Evolutionary conservation across 1,140 invertebrate genomes (phyloP), one percentile per base, ranked within the genome.

Genomic region (Ceratosolen fusciceps): DNA sequence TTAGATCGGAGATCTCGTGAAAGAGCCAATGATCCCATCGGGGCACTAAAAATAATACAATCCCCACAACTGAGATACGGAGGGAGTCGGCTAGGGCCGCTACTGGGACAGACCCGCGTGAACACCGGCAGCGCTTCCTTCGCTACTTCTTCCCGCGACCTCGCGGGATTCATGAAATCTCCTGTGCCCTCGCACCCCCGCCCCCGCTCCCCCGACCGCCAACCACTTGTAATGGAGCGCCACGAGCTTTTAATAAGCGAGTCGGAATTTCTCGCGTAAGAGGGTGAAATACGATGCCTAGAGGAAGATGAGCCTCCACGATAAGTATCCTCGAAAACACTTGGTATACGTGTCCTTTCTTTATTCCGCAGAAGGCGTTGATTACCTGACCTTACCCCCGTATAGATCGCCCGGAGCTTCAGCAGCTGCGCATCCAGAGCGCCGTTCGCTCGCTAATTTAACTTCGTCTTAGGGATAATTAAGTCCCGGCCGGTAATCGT

Each of bases 381-480:
- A 43, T 67, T 67, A 21, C 14, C 62, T 65, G 10, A 9, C 31
- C 1, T 19, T 3, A 3, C 37, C 62, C 37, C 62, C 39, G 9
- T 67, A 21, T 39, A 67, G 3, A 49, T 49, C 39, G 39, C 39
- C 0, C 26, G 2, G 14, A 47, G 39, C 72, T 58, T 74, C 39
- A 39, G 47, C 37, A 34, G 3, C 43, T 58, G 26, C n/a, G 68
- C 56, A 29, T 39, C 31, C 1, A 58, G 52, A 7, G 1, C 31
- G n/a, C 5, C 34, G 3, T 62, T 26, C n/a, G 8, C 24, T 72
- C 76, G 49, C 24, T 74, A 80, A 74, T 80, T 80, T 80, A 37
- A 37, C 78, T 74, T 75, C 60, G 78, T 75, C 75, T 75, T 70
- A 75, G 49, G 73, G 54, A 71, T 75, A 80, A 80, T 80, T 80